Percentiles rank a stretch among this genome's conserved stretches.
These are phyloP conservation scores for Bombyx mori DNA, from an alignment of 1,140 invertebrate genomes.

Conservation along the genomic window ASM3026992v2 NC_085123.1:13422501-13423000, in stretches of 20 bases:
- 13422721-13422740: slow-evolving; percentile 77
- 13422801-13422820: slow-evolving; percentile 57
- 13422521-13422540: not conserved
- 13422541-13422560: slow-evolving; percentile 37
- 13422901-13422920: slow-evolving; percentile 77
- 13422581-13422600: slow-evolving; percentile 51
- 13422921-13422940: slow-evolving; percentile 77
- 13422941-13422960: slow-evolving; percentile 82
- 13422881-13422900: slow-evolving; percentile 78
- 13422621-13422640: slow-evolving; percentile 70
- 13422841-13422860: slow-evolving; percentile 13
- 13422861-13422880: slow-evolving; percentile 29
- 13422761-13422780: slow-evolving; percentile 38
- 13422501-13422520: slow-evolving; percentile 5
- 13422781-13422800: slow-evolving; percentile 60
- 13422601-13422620: slow-evolving; percentile 40
- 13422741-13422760: slow-evolving; percentile 66
- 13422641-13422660: slow-evolving; percentile 75
- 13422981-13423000: slow-evolving; percentile 76
- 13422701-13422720: slow-evolving; percentile 78
- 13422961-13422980: slow-evolving; percentile 81
- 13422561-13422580: slow-evolving; percentile 50
- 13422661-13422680: slow-evolving; percentile 80
- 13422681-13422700: slow-evolving; percentile 80
- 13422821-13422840: slow-evolving; percentile 18